phyloP scores from a whole-genome alignment of 2,888 invertebrate genomes.

The Calameuta filiformis region DNA sequence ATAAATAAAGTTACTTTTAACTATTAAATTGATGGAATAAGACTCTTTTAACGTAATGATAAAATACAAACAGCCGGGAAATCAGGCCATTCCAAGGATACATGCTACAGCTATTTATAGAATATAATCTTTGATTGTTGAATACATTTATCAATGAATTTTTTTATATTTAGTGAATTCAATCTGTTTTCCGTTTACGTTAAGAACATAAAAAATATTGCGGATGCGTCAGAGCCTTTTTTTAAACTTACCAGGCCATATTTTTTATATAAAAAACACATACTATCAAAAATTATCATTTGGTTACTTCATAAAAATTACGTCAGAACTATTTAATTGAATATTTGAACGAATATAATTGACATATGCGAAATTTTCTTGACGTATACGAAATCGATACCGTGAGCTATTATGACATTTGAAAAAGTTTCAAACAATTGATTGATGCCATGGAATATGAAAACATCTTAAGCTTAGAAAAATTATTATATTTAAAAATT shows the following conservation, averaged over 20 bases:
- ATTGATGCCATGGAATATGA: background rate
- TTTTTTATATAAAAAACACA: background rate
- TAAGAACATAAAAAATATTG: background rate
- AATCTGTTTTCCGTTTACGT: background rate
- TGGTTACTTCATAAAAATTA: background rate
- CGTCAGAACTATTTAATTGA: background rate
- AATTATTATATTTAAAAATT: background rate
- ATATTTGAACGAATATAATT: background rate
- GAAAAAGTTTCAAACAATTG: background rate
- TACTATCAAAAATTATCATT: background rate
- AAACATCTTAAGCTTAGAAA: background rate
- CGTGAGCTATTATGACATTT: background rate
- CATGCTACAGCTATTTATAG: slow-evolving; percentile 36
- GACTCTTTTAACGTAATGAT: background rate
- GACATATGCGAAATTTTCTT: background rate
- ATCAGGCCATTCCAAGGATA: slow-evolving; percentile 1
- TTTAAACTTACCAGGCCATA: background rate
- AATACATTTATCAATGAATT: slow-evolving; percentile 32
- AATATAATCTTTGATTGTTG: slow-evolving; percentile 32
- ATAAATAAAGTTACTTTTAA: background rate
- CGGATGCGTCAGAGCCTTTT: background rate
- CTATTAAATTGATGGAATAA: background rate
- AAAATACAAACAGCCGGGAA: background rate
- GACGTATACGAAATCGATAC: background rate
- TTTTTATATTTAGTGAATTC: background rate